Base-by-base conservation (phyloP, 64 coral and sea anemone genomes). In the Anthopleura sola region DNA sequence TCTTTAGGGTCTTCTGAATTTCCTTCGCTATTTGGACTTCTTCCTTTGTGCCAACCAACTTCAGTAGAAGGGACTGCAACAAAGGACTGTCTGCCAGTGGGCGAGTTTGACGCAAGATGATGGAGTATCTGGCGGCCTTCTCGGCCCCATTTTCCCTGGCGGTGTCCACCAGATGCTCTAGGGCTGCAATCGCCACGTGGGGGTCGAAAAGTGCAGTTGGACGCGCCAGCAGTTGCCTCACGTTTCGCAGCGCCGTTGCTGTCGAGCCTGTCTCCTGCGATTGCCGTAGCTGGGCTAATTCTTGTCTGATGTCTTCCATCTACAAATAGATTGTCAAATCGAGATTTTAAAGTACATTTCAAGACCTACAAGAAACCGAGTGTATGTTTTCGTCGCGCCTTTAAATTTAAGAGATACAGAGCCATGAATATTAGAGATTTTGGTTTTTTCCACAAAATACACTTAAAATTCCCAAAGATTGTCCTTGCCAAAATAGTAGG, bases 81-180 rank as follows among this genome's bases (percentile, higher is more conserved):
- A 49, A 83, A 9, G 78, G 81, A 15, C 15, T 56, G 51, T 60
- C 6, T 1, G 24, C 28, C 28, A 83, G 14, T 21, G 81, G 28
- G 18, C 81, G 17, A 13, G 48, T 55, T 49, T 83, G 81, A 28
- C 51, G 39, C 46, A 83, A 33, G 23, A 84, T 37, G 13, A 60
- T 31, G 5, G 23, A 10, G 38, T 55, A 84, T 31, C 82, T 51
- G 36, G 50, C 18, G 12, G 55, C 82, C 9, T 28, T 84, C 3
- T 58, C 82, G 33, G 49, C 16, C 1, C 18, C 17, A 54, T 56
- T 83, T 12, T 83, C 81, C 24, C 47, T 21, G 13, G 81, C 81
- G 49, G 33, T 33, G 31, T 83, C 81, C n/a, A 83, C 81, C 7
- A 83, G n/a, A n/a, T n/a, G n/a, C n/a, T n/a, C n/a, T n/a, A n/a